A percentile compares a stretch with the other conserved stretches of the same genome.
Conservation (phyloP, 2,888 invertebrate species). For the Protula sp. region DNA sequence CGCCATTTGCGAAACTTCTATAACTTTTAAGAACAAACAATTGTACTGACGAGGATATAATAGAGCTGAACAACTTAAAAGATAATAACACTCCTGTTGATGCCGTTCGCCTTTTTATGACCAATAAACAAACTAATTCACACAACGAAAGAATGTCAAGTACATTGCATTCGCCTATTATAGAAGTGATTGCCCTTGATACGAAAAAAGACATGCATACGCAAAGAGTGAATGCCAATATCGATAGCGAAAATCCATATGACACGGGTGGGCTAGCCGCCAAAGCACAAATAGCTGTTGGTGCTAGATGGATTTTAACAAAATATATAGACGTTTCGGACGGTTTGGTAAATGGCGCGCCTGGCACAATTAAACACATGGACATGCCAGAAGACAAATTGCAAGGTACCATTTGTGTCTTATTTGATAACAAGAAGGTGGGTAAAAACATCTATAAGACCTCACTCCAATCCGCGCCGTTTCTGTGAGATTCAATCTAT, state of each 20-base stretch:
- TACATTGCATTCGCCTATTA: background rate
- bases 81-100: no score
- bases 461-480: background rate
- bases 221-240: background rate
- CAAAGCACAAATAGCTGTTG: background rate
- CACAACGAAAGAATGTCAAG: background rate
- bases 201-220: background rate
- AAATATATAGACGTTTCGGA: background rate
- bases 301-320: background rate
- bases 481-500: background rate
- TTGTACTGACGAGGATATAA: background rate
- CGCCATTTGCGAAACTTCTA: background rate
- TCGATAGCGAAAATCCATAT: background rate
- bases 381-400: background rate
- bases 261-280: background rate
- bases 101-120: background rate
- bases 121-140: background rate
- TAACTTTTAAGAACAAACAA: background rate
- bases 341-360: background rate
- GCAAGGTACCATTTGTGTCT: background rate
- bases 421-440: background rate
- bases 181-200: background rate
- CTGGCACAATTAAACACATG: background rate
- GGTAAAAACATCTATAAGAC: background rate
- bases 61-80: no score